Evolutionary conservation across 1,140 invertebrate species (phyloP).

Genomic region (Zaprionus ghesquierei): DNA sequence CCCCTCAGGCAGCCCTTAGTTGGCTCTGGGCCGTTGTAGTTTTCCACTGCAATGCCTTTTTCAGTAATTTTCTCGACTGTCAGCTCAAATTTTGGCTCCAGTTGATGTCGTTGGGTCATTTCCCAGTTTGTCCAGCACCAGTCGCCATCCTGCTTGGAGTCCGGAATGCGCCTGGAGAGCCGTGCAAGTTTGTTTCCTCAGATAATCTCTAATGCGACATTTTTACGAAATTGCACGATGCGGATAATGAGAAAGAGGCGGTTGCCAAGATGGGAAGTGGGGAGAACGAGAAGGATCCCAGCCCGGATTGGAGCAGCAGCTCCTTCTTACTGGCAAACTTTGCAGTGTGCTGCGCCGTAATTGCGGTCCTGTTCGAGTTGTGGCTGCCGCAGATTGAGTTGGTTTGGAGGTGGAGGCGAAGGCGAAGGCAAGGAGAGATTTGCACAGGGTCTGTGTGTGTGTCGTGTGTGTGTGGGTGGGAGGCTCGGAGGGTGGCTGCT

Average conservation of each 20-base stretch:
- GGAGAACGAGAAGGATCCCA: background rate
- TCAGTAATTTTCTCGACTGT: conserved; percentile 79
- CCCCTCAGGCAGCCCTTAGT: conserved; percentile 8
- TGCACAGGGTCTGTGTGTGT: background rate
- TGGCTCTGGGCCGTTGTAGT: conserved; percentile 41
- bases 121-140: conserved; percentile 29
- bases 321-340: conserved; percentile 33
- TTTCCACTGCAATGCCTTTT: conserved; percentile 78
- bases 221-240: conserved; percentile 80
- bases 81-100: conserved; percentile 73
- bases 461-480: background rate
- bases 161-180: conserved; percentile 17
- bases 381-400: conserved; percentile 5
- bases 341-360: conserved; percentile 54
- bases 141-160: background rate
- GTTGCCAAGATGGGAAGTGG: background rate
- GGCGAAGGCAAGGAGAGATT: conserved; percentile 31
- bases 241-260: conserved; percentile 79
- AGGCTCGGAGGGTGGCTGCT: conserved; percentile 54
- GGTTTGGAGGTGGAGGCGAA: background rate
- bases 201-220: conserved; percentile 81
- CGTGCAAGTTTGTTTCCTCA: conserved; percentile 76
- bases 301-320: background rate
- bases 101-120: conserved; percentile 72
- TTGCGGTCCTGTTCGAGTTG: conserved; percentile 44